A percentile compares a stretch with the other conserved stretches of the same genome.
These are phyloP conservation scores for Ryuthela nishihirai DNA, from an alignment of 2,888 invertebrate species.

Conservation along the genomic window DNA sequence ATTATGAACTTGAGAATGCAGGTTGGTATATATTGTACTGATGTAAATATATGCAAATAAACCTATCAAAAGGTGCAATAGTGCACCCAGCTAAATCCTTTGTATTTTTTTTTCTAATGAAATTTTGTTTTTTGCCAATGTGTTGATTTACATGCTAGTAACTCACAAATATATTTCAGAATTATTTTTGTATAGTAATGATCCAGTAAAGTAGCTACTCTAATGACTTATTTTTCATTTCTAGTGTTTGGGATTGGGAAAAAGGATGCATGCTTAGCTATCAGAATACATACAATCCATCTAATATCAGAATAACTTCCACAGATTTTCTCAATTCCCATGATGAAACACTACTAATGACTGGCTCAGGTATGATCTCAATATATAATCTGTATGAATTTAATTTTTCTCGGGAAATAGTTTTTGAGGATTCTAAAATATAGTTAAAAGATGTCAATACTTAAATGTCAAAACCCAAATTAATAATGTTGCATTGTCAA, in stretches of 20 bases:
- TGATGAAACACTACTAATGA: conserved; percentile 69
- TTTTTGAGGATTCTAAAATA: too few relatives aligned
- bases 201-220: neutral
- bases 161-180: neutral
- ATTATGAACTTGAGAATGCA: too few relatives aligned
- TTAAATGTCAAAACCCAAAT: too few relatives aligned
- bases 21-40: too few relatives aligned
- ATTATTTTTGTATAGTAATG: neutral
- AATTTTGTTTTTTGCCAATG: neutral
- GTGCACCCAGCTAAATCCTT: too few relatives aligned
- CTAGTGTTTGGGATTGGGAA: conserved; percentile 78
- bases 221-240: conserved; percentile 41
- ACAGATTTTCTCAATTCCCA: conserved; percentile 84
- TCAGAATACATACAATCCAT: conserved; percentile 47
- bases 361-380: conserved; percentile 58
- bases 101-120: neutral
- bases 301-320: conserved; percentile 65
- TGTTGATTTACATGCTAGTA: neutral
- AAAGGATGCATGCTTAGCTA: conserved; percentile 48
- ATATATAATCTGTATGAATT: neutral
- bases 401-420: too few relatives aligned
- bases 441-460: too few relatives aligned
- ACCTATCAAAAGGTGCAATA: too few relatives aligned
- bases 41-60: too few relatives aligned
- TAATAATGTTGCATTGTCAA: too few relatives aligned